phyloP scores from a whole-genome alignment of 2,797 vertebrate species.

The Xyrichtys novacula region DNA sequence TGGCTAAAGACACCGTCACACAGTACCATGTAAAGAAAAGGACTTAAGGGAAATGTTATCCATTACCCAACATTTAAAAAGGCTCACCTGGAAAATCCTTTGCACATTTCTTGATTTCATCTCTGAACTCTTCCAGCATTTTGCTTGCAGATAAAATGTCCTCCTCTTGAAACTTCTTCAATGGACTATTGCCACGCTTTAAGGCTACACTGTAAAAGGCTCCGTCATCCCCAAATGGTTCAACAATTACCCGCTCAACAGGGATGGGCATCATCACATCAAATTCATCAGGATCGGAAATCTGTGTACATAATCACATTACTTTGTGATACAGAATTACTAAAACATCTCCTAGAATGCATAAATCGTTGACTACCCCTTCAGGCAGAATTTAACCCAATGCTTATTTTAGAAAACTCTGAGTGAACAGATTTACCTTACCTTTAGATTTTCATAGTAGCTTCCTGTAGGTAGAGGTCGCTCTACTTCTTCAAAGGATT shows the following conservation, averaged over 20 bases:
- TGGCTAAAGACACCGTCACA: too few species aligned
- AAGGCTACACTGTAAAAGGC: constrained; percentile 84
- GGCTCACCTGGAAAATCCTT: constrained; percentile 60
- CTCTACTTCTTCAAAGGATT: constrained; percentile 55
- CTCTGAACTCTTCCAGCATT: constrained; percentile 85
- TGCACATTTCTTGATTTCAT: constrained; percentile 81
- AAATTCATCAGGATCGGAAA: constrained; percentile 90
- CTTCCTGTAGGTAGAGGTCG: constrained; percentile 71
- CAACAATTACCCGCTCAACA: constrained; percentile 73
- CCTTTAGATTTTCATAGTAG: constrained; percentile 83
- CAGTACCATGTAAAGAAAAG: too few species aligned
- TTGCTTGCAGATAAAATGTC: constrained; percentile 79
- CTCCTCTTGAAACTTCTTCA: constrained; percentile 76
- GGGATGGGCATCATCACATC: constrained; percentile 89
- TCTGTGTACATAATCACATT: constrained; percentile 74
- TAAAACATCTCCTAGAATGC: background rate
- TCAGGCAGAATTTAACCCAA: background rate
- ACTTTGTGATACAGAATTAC: background rate
- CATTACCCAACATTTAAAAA: too few species aligned
- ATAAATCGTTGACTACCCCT: background rate
- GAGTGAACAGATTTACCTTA: constrained; percentile 63
- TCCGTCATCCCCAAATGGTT: constrained; percentile 67
- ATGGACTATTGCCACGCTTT: constrained; percentile 75
- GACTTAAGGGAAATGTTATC: too few species aligned
- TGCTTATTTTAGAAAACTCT: background rate